Evolutionary conservation across 2,797 vertebrate genomes (phyloP).

Genomic region (Trichosurus vulpecula): DNA sequence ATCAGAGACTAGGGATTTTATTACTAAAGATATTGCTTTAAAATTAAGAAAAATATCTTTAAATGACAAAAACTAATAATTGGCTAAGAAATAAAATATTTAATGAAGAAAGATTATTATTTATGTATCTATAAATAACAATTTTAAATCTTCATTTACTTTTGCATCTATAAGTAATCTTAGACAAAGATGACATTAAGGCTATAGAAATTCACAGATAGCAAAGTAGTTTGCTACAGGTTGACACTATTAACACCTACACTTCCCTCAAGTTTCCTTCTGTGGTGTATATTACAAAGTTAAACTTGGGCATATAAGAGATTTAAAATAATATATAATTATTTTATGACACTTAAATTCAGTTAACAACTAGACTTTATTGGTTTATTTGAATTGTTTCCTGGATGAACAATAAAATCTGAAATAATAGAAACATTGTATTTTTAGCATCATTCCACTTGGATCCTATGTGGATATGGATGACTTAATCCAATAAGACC

Average conservation of each 20-base stretch:
- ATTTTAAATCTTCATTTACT: background rate
- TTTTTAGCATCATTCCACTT: no score
- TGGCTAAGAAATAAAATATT: background rate
- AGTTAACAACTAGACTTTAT: background rate
- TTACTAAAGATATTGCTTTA: background rate
- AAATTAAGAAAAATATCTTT: background rate
- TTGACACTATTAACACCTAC: conserved; percentile 58
- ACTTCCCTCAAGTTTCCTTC: conserved; percentile 7
- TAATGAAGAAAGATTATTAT: background rate
- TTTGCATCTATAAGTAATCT: background rate
- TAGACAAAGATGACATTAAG: background rate
- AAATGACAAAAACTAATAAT: background rate
- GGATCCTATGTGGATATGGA: no score
- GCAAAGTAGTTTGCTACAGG: conserved; percentile 45
- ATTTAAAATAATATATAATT: conserved; percentile 17
- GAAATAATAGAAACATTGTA: background rate
- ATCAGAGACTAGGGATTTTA: background rate
- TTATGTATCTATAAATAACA: background rate
- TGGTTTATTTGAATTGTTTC: background rate
- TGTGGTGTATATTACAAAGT: conserved; percentile 3
- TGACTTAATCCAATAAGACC: no score
- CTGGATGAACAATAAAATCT: background rate
- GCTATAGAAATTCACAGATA: background rate
- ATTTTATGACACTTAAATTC: background rate
- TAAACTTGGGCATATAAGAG: conserved; percentile 37